These are phyloP conservation scores for Lota lota DNA, from an alignment of 2,113 vertebrate genomes.

Conservation along the genomic window DNA sequence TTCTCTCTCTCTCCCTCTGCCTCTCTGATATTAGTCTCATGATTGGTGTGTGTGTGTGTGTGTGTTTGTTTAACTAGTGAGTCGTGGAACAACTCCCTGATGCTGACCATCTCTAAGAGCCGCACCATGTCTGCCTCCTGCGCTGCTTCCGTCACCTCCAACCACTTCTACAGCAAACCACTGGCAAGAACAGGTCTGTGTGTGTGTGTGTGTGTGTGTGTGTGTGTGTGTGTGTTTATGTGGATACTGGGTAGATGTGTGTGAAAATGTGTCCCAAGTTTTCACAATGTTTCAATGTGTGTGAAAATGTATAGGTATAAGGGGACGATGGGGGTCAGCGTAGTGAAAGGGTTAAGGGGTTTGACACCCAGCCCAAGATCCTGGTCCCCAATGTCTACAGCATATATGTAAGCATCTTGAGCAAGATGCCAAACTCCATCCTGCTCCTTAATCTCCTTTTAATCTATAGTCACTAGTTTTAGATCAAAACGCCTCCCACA, in stretches of 20 bases:
- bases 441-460: background rate
- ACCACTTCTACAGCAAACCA: conserved; percentile 83
- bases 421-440: too few species aligned
- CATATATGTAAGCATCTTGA: background rate
- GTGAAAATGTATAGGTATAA: too few species aligned
- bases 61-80: conserved; percentile 61
- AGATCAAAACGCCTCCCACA: too few species aligned
- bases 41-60: conserved; percentile 12
- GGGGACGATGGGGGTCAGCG: too few species aligned
- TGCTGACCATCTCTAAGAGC: conserved; percentile 86
- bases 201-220: background rate
- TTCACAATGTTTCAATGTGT: too few species aligned
- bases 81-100: conserved; percentile 80
- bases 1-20: too few species aligned
- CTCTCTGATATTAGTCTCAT: too few species aligned
- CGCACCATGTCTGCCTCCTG: conserved; percentile 86
- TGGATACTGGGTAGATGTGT: too few species aligned
- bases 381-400: background rate
- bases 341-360: too few species aligned
- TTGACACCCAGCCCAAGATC: too few species aligned
- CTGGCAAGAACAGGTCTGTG: conserved; percentile 77
- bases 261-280: too few species aligned
- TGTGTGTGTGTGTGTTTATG: background rate
- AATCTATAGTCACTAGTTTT: background rate
- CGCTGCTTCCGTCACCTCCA: conserved; percentile 72